These are phyloP conservation scores for Sicus ferrugineus DNA, from an alignment of 2,888 invertebrate genomes.

Conservation along the genomic window DNA sequence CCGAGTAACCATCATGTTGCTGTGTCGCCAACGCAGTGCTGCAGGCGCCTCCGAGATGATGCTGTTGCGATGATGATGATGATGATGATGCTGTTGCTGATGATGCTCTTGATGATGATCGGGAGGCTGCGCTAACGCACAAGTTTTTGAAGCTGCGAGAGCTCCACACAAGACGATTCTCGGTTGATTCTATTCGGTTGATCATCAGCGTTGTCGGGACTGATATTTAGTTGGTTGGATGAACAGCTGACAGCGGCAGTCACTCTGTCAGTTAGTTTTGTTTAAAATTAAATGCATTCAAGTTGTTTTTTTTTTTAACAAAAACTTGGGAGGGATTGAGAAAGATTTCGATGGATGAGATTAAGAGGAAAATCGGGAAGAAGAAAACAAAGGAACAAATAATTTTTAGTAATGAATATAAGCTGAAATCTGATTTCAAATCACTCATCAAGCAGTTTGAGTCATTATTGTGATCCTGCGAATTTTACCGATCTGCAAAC, in stretches of 20 bases:
- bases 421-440: too few species aligned
- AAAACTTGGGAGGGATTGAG: too few species aligned
- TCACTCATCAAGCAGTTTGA: too few species aligned
- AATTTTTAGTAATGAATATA: too few species aligned
- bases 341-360: too few species aligned
- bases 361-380: too few species aligned
- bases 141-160: neutral
- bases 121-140: neutral
- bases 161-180: neutral
- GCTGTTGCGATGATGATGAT: neutral
- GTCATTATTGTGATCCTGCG: too few species aligned
- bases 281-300: neutral
- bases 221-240: neutral
- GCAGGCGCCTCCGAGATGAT: conserved; percentile 1
- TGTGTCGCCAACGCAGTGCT: neutral
- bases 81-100: neutral
- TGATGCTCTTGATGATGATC: neutral
- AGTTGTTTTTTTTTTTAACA: neutral
- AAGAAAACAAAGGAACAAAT: too few species aligned
- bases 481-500: neutral
- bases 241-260: conserved; percentile 2
- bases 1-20: conserved; percentile 2
- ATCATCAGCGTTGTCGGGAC: neutral
- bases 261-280: neutral
- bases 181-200: neutral